Conservation (phyloP, 2,888 invertebrate species). For the Gnatocerus cornutus region DNA sequence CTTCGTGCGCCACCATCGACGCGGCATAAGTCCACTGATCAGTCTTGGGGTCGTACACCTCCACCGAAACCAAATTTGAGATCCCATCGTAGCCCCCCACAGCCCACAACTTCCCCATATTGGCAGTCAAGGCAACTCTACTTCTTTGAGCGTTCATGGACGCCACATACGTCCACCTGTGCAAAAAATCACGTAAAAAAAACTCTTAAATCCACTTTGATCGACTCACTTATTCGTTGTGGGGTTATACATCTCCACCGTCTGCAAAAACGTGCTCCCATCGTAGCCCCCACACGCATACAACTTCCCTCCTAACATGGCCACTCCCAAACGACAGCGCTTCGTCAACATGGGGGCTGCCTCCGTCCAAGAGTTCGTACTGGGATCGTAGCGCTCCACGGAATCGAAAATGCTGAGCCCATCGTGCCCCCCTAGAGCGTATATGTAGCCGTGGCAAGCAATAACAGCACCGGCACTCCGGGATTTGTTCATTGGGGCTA, state of each 20-base stretch:
- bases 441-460: constrained; percentile 77
- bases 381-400: constrained; percentile 86
- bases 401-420: constrained; percentile 91
- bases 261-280: constrained; percentile 86
- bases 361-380: constrained; percentile 81
- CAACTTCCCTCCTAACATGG: constrained; percentile 85
- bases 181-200: too few relatives aligned
- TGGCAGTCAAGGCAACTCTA: constrained; percentile 86
- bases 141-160: constrained; percentile 89
- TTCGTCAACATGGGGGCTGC: constrained; percentile 87
- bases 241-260: constrained; percentile 88
- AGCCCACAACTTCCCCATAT: constrained; percentile 88
- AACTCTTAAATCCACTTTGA: neutral
- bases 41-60: constrained; percentile 84
- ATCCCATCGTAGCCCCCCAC: constrained; percentile 88
- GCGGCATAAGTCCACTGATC: constrained; percentile 84
- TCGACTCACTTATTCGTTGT: constrained; percentile 76
- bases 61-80: constrained; percentile 87
- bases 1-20: constrained; percentile 90
- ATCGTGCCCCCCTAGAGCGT: constrained; percentile 91
- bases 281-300: constrained; percentile 92
- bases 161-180: constrained; percentile 83
- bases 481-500: constrained; percentile 81
- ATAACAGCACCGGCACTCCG: constrained; percentile 70
- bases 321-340: constrained; percentile 87